These are phyloP conservation scores for Octopus bimaculoides DNA, from an alignment of 1,140 invertebrate genomes.

Conservation along the genomic window DNA sequence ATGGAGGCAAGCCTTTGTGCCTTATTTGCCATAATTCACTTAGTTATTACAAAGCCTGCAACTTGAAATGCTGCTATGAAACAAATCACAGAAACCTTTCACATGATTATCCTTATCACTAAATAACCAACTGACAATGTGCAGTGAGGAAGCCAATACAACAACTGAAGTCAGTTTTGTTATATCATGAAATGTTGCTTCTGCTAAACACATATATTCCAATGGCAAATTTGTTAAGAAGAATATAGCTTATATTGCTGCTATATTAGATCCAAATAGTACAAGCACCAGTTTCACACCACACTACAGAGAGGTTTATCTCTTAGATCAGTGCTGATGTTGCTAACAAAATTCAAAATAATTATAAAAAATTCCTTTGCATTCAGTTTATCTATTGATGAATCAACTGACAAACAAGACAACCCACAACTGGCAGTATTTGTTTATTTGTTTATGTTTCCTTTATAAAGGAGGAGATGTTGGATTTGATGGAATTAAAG, in stretches of 20 bases:
- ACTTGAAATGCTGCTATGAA: constrained; percentile 3
- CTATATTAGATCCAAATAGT: background rate
- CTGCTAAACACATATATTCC: background rate
- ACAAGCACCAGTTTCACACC: constrained; percentile 2
- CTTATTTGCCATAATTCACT: background rate
- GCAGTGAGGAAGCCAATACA: constrained; percentile 1
- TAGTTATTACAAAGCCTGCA: background rate
- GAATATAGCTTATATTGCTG: background rate
- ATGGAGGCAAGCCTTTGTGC: background rate
- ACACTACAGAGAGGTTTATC: background rate
- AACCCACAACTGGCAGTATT: constrained; percentile 4
- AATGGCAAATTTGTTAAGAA: constrained; percentile 3
- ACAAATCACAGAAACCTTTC: background rate
- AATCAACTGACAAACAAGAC: background rate
- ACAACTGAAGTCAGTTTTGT: background rate
- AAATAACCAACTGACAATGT: background rate
- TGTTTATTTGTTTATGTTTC: background rate
- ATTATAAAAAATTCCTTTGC: too few species aligned
- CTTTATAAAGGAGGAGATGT: background rate
- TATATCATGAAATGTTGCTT: constrained; percentile 3
- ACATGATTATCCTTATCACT: background rate
- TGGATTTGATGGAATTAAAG: background rate
- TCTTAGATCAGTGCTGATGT: too few species aligned
- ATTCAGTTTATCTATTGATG: too few species aligned
- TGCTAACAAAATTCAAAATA: too few species aligned